Evolutionary conservation across 1,140 invertebrate genomes (phyloP), one percentile per base, ranked within the genome.

Genomic region (Drosophila auraria): DNA sequence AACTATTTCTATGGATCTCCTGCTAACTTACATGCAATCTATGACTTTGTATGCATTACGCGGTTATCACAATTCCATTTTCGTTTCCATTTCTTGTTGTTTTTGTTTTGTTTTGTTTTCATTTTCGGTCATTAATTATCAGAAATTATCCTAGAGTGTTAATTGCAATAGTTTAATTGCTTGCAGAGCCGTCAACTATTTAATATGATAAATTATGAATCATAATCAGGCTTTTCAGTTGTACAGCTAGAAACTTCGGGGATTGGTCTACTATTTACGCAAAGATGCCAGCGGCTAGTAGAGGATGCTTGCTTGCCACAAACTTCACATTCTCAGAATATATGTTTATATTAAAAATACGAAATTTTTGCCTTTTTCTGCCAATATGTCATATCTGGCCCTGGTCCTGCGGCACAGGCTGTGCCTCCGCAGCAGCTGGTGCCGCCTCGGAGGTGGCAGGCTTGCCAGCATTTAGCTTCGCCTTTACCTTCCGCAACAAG

Each of bases 1-100:
- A 44, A 59, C 59, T 73, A 59, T 68, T 59, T 78, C 40, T 78
- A 69, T 64, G 73, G 58, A 79, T 73, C 73, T 81, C 68, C 61
- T 70, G 59, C 66, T 89, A 83, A 80, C 84, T 87, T 83, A 89
- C 49, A 54, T 74, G 77, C 80, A 83, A 72, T 78, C 79, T 81
- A 89, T 87, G 84, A 87, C 84, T 89, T 87, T 87, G 82, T 84
- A 71, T 90, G 81, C 73, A 81, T 76, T 80, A 78, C 69, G 68
- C 66, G 60, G 69, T 71, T 90, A 90, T 90, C 86, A 90, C 86
- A 90, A 86, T 82, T 91, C 68, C 75, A 89, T 90, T 90, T 81
- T 79, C 63, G 57, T 86, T 89, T 76, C 58, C 76, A 75, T 72
- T 69, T 69, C 68, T 66, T 60, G 40, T 75, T 76, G 36, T 45